Evolutionary conservation across 2,888 invertebrate genomes (phyloP), one percentile per base, ranked within the genome.

Genomic region (Agriopis leucophaearia): DNA sequence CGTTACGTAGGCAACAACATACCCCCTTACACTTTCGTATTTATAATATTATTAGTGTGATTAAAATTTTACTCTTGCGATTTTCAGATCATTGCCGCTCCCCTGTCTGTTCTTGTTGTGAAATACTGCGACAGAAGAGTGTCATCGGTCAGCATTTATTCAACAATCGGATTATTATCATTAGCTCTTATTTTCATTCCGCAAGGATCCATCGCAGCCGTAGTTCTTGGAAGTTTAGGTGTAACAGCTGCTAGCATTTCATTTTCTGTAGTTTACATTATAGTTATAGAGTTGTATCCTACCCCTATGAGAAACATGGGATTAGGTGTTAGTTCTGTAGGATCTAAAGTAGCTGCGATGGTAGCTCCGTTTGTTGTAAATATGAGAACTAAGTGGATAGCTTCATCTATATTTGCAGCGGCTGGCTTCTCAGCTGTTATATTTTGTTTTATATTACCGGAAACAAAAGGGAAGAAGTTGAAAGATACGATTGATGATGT

Each of bases 261-360:
- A 0, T 88, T 84, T 35, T 56, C 74, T 10, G 66, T 86, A 0
- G 54, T 82, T 0, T 87, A 85, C 64, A 74, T 88, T 10, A 83
- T 82, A 44, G 80, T 78, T 0, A 82, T 84, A 8, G 89, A 90
- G 64, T 65, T 89, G n/a, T 90, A 83, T 68, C 89, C 90, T 6
- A 90, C 90, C 0, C 77, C 84, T 12, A 73, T 89, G 42, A 83
- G 90, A 35, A 88, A 83, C 45, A 90, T 88, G 88, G 86, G 83
- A 0, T 82, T 81, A 12, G 84, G 88, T 48, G 38, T 85, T 4
- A 79, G 79, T 18, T 81, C 84, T 3, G 77, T 79, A 48, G 87
- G 84, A 27, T 80, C 83, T 0, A 87, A 86, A 66, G 36, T 86
- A 0, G 89, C 87, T 8, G 87, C 85, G 0, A 87, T 86, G 79